Conservation (phyloP, 2,888 invertebrate species). For the Metacarcinus magister region DNA sequence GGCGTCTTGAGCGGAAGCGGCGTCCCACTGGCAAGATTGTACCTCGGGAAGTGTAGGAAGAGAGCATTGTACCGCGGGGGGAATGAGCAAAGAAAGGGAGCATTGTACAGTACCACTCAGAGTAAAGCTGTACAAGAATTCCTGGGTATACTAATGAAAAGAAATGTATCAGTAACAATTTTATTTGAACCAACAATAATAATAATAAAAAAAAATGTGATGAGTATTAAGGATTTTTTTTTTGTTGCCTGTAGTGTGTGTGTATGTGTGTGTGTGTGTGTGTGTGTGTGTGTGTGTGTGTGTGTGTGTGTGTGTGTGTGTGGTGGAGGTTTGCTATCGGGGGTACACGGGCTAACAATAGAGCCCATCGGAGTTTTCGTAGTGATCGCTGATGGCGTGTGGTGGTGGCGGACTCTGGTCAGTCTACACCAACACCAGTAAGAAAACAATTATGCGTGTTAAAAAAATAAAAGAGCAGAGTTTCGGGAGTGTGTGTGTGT, state of each 20-base stretch:
- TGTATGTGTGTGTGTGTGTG: conserved; percentile 28
- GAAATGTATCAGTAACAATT: background rate
- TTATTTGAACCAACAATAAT: background rate
- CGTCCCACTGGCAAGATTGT: conserved; percentile 27
- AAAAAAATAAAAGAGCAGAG: background rate
- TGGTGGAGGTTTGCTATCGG: too few species aligned
- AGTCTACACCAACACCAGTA: too few species aligned
- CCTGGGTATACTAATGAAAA: too few species aligned
- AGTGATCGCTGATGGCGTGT: too few species aligned
- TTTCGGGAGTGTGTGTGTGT: too few species aligned
- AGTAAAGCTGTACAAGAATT: background rate
- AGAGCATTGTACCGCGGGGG: conserved; percentile 36
- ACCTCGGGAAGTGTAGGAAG: background rate
- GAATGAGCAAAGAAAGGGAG: background rate
- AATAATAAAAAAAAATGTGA: too few species aligned
- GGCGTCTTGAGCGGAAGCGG: conserved; percentile 47
- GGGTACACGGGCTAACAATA: too few species aligned
- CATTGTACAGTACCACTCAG: conserved; percentile 12
- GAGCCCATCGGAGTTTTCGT: too few species aligned
- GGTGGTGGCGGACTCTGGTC: too few species aligned
- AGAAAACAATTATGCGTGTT: background rate
- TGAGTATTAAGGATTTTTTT: too few species aligned
- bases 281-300: conserved; percentile 44
- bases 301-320: background rate
- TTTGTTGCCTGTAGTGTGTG: background rate